phyloP scores from a whole-genome alignment of 2,888 invertebrate species.

The Arenicola marina region DNA sequence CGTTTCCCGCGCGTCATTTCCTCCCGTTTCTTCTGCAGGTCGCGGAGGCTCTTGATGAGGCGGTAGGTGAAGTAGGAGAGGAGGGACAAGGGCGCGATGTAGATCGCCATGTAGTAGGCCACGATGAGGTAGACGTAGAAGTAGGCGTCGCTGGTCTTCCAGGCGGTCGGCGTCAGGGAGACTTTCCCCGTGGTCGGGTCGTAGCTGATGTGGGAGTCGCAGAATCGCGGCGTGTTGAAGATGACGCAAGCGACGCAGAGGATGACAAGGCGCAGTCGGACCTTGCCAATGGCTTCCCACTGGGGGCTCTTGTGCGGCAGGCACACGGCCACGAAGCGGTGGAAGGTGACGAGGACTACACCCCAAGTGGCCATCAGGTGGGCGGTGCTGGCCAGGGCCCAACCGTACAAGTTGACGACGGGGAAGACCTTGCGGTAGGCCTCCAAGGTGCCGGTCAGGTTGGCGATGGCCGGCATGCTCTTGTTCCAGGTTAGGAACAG shows the following conservation, averaged over 20 bases:
- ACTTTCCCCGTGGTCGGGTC: neutral
- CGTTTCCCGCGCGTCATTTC: neutral
- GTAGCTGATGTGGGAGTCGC: neutral
- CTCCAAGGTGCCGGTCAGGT: neutral
- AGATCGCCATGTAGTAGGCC: neutral
- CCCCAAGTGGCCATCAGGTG: neutral
- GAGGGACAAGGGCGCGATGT: neutral
- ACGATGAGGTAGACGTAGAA: neutral
- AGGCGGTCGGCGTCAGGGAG: neutral
- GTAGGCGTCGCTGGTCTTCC: neutral
- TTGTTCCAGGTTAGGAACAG: neutral
- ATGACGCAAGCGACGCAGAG: neutral
- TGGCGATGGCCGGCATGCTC: neutral
- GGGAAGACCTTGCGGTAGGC: neutral
- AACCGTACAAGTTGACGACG: neutral
- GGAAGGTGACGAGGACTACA: neutral
- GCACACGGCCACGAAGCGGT: neutral
- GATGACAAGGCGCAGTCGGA: neutral
- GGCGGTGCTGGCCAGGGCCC: neutral
- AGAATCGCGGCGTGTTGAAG: neutral
- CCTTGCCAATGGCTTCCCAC: neutral
- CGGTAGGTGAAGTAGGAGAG: neutral
- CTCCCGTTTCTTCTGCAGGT: neutral
- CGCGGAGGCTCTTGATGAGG: neutral
- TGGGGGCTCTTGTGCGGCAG: neutral